Evolutionary conservation across 2,888 invertebrate species (phyloP).

Genomic region (Dione vanillae): DNA sequence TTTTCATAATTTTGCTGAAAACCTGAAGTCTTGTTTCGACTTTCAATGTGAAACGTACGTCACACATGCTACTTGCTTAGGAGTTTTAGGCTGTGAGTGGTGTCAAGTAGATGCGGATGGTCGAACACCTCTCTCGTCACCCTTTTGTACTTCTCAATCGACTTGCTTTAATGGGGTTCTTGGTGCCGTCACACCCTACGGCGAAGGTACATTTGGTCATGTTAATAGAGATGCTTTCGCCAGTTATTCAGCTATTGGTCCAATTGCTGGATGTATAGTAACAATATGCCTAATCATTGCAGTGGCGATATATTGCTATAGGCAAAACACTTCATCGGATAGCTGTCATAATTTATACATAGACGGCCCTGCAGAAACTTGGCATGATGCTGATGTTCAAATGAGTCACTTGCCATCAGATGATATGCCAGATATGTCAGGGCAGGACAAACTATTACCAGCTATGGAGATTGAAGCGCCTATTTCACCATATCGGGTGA

Average conservation of each 20-base stretch:
- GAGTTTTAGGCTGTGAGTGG: slow-evolving; percentile 95
- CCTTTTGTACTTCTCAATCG: slow-evolving; percentile 92
- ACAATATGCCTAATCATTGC: slow-evolving; percentile 92
- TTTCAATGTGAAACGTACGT: slow-evolving; percentile 87
- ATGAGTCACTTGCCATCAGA: slow-evolving; percentile 90
- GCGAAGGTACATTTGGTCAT: slow-evolving; percentile 86
- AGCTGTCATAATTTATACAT: slow-evolving; percentile 81
- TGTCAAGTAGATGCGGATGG: slow-evolving; percentile 92
- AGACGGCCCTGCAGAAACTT: slow-evolving; percentile 79
- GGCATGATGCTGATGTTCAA: slow-evolving; percentile 85
- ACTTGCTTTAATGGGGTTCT: slow-evolving; percentile 94
- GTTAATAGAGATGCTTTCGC: slow-evolving; percentile 75
- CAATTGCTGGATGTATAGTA: slow-evolving; percentile 93
- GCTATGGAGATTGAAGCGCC: slow-evolving; percentile 86
- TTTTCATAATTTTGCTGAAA: slow-evolving; percentile 79
- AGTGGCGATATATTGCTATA: slow-evolving; percentile 93
- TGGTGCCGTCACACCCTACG: slow-evolving; percentile 92
- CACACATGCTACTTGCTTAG: slow-evolving; percentile 87
- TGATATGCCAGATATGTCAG: slow-evolving; percentile 86
- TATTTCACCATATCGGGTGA: slow-evolving; percentile 94
- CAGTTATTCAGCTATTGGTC: slow-evolving; percentile 91
- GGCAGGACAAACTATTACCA: slow-evolving; percentile 87
- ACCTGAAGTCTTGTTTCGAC: slow-evolving; percentile 86
- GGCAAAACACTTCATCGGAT: slow-evolving; percentile 85
- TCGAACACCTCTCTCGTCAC: slow-evolving; percentile 85